A percentile compares a stretch with the other conserved stretches of the same genome.
Conservation (phyloP, 30 jellyfish, hydroid and myxozoan species). For the Aurelia sp. region DNA sequence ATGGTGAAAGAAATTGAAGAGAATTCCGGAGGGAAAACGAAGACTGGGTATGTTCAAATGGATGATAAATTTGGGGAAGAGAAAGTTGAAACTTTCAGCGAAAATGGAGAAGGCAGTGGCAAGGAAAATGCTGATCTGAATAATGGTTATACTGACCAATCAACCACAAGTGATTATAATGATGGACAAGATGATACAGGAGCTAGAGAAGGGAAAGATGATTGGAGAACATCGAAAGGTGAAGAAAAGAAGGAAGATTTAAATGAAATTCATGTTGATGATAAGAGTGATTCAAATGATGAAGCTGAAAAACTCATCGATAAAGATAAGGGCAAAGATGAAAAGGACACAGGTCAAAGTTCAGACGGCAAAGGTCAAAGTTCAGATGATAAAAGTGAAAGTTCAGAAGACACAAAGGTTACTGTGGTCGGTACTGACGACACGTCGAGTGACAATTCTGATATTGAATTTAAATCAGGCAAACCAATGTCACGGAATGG, state of each 20-base stretch:
- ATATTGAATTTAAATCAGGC: slow-evolving; percentile 23
- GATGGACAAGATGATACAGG: not conserved
- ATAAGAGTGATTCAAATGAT: slow-evolving; percentile 13
- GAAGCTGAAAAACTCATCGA: slow-evolving; percentile 36
- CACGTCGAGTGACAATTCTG: not conserved
- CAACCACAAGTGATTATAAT: no score
- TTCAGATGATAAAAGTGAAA: not conserved
- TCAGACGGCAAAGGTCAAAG: not conserved
- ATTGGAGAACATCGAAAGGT: not conserved
- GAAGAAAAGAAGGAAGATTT: not conserved
- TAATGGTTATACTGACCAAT: no score
- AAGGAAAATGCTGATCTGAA: no score
- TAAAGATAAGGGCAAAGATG: slow-evolving; percentile 1
- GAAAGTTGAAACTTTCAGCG: slow-evolving; percentile 7
- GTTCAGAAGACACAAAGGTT: not conserved
- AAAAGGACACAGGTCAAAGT: not conserved
- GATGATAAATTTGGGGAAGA: slow-evolving; percentile 64
- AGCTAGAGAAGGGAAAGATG: not conserved
- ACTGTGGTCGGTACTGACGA: not conserved
- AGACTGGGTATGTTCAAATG: slow-evolving; percentile 4
- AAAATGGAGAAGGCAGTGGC: not conserved
- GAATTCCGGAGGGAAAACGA: slow-evolving; percentile 7
- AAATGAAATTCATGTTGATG: slow-evolving; percentile 33
- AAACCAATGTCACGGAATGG: slow-evolving; percentile 24
- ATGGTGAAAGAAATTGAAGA: slow-evolving; percentile 38